Evolutionary conservation across 64 coral and sea anemone species (phyloP), one percentile per base, ranked within the genome.

Genomic region (Actinia tenebrosa): DNA sequence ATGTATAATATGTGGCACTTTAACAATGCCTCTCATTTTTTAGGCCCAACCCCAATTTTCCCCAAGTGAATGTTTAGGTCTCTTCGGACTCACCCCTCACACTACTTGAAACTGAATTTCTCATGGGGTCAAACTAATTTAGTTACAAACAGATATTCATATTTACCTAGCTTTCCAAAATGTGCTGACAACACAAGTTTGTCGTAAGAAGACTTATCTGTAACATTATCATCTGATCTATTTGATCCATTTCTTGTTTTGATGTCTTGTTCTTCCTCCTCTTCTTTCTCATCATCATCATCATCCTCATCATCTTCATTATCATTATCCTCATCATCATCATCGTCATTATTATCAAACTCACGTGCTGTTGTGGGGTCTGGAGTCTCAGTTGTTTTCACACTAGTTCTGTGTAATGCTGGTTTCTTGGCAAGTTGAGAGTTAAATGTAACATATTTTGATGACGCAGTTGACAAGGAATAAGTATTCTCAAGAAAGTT

Each of bases 121-220:
- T 58, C 10, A 58, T 58, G 56, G 56, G 2, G 56, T 58, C 15
- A 2, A 58, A 58, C 15, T 58, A 58, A 58, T 58, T 10, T 58
- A 58, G 15, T 16, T 11, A 58, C 56, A 58, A 58, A 8, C 47
- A 50, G 47, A 50, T 50, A 61, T 61, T 7, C 20, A 86, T 10
- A 45, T 14, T 43, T 77, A 92, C 90, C 90, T 58, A 87, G 60
- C 43, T 87, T 87, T 83, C 90, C 86, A 92, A 92, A 92, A 82
- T 87, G 85, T 15, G 90, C 90, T 71, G 85, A 68, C 26, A 80
- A 78, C 45, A 92, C 85, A 71, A 92, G 86, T 83, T 92, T 92
- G 53, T 71, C 84, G 63, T 63, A 85, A 25, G 83, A 85, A 15
- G 44, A 17, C 7, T 85, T 43, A 61, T 85, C 83, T 26, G 60